Base-by-base conservation (phyloP, 2,113 vertebrate genomes). In the Percopsis transmontana region DNA sequence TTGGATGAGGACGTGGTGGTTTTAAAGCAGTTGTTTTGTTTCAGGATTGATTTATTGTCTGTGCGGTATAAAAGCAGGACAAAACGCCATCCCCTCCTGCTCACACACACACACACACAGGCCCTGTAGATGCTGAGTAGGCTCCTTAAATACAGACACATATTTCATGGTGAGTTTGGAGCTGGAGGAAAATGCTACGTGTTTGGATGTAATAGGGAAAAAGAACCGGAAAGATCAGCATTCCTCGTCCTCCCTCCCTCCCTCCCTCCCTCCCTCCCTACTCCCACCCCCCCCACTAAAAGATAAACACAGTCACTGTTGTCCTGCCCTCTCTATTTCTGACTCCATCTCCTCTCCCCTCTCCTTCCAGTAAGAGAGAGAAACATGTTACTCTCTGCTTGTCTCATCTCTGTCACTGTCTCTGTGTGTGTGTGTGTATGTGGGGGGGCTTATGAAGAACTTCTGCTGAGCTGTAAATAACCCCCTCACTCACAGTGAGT, bases 11-110 rank as follows among this genome's bases (percentile, higher is more conserved):
- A 71, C 38, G 13, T 73, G 56, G 58, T 61, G 66, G 54, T 64
- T 60, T 66, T 27, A 72, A 61, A 62, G 62, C 71, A 27, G 48
- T 44, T 83, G 68, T 80, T 80, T 72, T 77, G 72, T 16, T 74
- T 67, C 53, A 47, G 54, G 40, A 74, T 83, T 82, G 70, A 80
- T 82, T 82, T 78, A 74, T 79, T 70, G 61, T 63, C 76, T 57
- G 69, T 75, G 72, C 72, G 72, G 75, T 70, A 71, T 82, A 68
- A 74, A 75, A 64, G 61, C 1, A 18, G 68, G 81, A 64, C 62
- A 65, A 62, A 77, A 70, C 70, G 53, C 45, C 27, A 67, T 21
- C 38, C 27, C 3, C 39, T 41, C 4, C 19, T 42, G 24, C 52
- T 54, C 11, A 47, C 20, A 24, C 58, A 45, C 58, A 45, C 41